phyloP scores from a whole-genome alignment of 2,888 invertebrate species.

The Dasypogon diadema region DNA sequence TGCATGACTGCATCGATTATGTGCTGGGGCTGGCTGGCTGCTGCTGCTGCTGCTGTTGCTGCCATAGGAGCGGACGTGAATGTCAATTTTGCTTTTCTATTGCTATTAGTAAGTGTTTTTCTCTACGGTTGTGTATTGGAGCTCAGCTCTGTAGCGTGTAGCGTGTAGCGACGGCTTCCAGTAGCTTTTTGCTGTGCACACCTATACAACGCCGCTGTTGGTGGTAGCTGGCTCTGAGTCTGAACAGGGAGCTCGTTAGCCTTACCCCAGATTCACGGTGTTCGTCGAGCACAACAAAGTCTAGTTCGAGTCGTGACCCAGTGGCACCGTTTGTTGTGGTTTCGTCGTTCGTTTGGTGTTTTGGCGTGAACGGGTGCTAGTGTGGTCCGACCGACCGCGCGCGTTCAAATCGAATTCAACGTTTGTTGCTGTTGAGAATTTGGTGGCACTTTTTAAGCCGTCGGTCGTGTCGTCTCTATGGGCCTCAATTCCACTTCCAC shows the following conservation, averaged over 20 bases:
- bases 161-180: background rate
- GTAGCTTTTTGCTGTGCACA: background rate
- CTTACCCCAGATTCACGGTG: constrained; percentile 45
- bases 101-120: background rate
- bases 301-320: constrained; percentile 62
- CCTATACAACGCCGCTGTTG: constrained; percentile 8
- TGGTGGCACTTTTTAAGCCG: too few species aligned
- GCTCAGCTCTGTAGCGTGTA: background rate
- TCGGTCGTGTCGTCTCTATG: too few species aligned
- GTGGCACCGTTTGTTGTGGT: constrained; percentile 64
- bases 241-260: constrained; percentile 47
- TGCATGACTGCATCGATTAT: constrained; percentile 8
- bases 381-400: too few species aligned
- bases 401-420: background rate
- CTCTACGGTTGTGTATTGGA: background rate
- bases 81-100: too few species aligned
- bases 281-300: constrained; percentile 47
- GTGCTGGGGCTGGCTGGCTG: too few species aligned
- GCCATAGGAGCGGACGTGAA: too few species aligned
- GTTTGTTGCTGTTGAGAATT: too few species aligned
- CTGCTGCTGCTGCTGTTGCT: too few species aligned
- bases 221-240: too few species aligned
- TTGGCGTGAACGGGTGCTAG: too few species aligned
- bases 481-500: too few species aligned
- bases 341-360: background rate